phyloP scores from a whole-genome alignment of 2,113 vertebrate genomes.

The Tylochromis polylepis region DNA sequence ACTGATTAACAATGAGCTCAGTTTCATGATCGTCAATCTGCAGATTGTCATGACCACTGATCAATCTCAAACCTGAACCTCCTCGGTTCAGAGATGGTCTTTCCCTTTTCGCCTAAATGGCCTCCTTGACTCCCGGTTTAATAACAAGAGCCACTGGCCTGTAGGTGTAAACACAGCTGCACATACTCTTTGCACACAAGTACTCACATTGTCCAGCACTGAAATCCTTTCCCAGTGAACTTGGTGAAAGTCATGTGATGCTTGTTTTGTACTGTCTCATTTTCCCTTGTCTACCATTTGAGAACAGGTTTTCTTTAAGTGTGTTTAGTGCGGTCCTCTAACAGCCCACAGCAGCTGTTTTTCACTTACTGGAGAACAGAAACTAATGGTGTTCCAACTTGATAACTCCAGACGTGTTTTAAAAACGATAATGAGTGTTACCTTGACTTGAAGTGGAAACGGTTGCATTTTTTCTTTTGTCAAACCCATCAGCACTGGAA shows the following conservation, averaged over 20 bases:
- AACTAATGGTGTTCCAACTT: not conserved
- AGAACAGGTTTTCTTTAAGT: not conserved
- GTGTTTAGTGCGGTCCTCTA: not conserved
- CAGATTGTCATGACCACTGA: not conserved
- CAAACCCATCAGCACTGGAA: not conserved
- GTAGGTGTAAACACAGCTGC: not conserved
- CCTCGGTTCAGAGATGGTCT: not conserved
- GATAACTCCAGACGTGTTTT: not conserved
- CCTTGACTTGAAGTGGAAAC: not conserved
- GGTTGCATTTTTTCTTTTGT: fast-evolving
- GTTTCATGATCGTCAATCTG: not conserved
- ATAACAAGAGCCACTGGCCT: not conserved
- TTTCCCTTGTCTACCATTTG: not conserved
- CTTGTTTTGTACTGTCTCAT: not conserved
- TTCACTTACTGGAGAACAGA: not conserved
- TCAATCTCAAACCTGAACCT: not conserved
- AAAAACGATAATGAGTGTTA: not conserved
- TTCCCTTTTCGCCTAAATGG: not conserved
- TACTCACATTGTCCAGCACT: not conserved
- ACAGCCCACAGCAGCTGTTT: not conserved
- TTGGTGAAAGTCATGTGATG: not conserved
- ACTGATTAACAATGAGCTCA: not conserved
- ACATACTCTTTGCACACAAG: not conserved
- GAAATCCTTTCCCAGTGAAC: not conserved
- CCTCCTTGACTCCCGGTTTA: not conserved